Base-by-base conservation (phyloP, 2,797 vertebrate species). In the Rhinichthys osculus region DNA sequence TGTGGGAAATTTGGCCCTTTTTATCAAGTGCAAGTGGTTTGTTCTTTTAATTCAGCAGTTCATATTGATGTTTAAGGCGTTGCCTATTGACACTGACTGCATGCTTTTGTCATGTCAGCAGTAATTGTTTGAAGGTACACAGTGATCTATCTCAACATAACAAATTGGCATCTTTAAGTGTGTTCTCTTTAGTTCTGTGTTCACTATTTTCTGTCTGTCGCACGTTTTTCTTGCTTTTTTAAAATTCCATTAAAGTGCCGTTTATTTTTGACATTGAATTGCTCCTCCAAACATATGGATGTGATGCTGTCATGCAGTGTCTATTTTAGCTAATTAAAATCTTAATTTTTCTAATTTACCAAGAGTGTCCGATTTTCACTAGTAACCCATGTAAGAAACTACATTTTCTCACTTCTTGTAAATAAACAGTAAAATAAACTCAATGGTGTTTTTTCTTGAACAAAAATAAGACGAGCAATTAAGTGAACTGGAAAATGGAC, bases 341-440 rank as follows among this genome's bases (percentile, higher is more conserved):
- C 89, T 88, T 87, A 38, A 77, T 81, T 88, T 87, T 90, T 91
- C 79, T 83, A 77, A 89, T 88, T 71, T 86, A 87, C 73, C 82
- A 88, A 90, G 90, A 92, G 90, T 91, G 93, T 94, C 92, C 92
- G 95, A 96, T 96, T 97, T 97, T 96, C 96, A 97, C 95, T 97
- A 96, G 97, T 97, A 98, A 97, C 96, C 97, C 96, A 96, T 98
- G 97, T 98, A 98, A 98, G 96, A 96, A 97, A 97, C 93, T 97
- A 98, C 97, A 98, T 98, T 98, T 96, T 97, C 95, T 96, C 95
- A 94, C 95, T 89, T 95, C 96, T 96, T 99, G 99, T 99, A 99
- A 98, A 99, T 99, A 98, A 97, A 96, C 78, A 92, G 91, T 90
- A 92, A 93, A 95, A 94, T 93, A 92, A 86, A 33, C 40, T 33